Base-by-base conservation (phyloP, 2,113 vertebrate genomes). In the Dipodomys ordii region DNA sequence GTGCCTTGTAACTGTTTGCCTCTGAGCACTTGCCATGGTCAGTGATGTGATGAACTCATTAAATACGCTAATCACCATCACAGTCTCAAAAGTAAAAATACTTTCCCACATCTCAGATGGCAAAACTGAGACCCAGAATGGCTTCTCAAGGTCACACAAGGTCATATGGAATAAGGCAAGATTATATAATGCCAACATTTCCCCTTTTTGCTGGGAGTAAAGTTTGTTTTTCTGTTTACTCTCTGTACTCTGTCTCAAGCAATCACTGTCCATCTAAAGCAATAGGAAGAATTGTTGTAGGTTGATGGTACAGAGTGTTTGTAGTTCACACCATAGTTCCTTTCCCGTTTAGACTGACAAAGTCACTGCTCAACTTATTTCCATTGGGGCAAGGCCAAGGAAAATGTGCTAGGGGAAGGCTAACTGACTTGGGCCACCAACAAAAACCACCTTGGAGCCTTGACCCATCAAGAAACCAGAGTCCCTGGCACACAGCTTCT, bases 341-440 rank as follows among this genome's bases (percentile, higher is more conserved):
- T 87, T 68, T 64, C 20, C 53, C 49, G 67, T 57, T 16, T 9
- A 25, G n/a, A 32, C 22, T 3, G 1, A 27, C 57, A 44, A 69
- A 69, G 30, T 28, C 8, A 7, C 49, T 30, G 1, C 39, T 23
- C 16, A 15, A 1, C n/a, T 7, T 49, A 20, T 60, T 83, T 73
- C 83, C 28, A 28, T 5, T 4, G 5, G 35, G 91, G 11, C 39
- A 30, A 53, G 2, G 2, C n/a, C 28, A 32, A 88, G 28, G 57
- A 18, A 39, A 11, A 12, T 4, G 20, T 35, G 86, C 16, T 6
- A 3, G 49, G 53, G 22, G 30, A 23, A 67, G 46, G n/a, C 27
- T 30, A 30, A 15, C 35, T 1, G 0, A 0, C 1, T 22, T 1
- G 5, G 15, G 15, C 25, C 16, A 44, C 68, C 18, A 7, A 8